Base-by-base conservation (phyloP, 64 coral and sea anemone species). In the Catalaphyllia jardinei region DNA sequence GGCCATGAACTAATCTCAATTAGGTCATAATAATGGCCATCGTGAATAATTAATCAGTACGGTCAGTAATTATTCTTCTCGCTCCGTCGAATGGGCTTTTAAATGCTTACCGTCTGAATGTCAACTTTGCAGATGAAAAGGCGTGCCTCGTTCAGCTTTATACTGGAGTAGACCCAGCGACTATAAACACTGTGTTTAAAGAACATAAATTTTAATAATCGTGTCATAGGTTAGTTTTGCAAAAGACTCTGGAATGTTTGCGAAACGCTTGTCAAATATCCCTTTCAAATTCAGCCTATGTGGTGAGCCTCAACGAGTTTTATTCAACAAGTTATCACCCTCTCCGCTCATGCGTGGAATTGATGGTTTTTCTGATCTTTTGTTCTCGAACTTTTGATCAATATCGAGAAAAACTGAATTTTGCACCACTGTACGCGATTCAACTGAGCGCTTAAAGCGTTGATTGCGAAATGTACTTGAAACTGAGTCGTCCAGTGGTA, bases 1-100 rank as follows among this genome's bases (percentile, higher is more conserved):
- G 62, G 63, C 54, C 81, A 85, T 85, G 64, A 85, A 85, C 81
- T 85, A 71, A 71, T 71, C 39, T 67, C 35, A 85, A 85, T 85
- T 85, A 85, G 81, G 81, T 85, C 81, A 85, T 85, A 85, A 85
- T 85, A 50, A 63, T 69, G 14, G 39, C 25, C 8, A 71, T 25
- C 38, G 35, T 85, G 62, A 85, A 85, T 85, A 46, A 85, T 85
- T 85, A n/a, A 85, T 19, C 28, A 71, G 31, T 85, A 71, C 71
- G 3, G 1, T 51, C 25, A 15, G 81, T 71, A 85, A 85, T 85
- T 27, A 51, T 71, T 85, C 81, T 12, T 31, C 63, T 49, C 65
- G 8, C 63, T 85, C 38, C 65, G 25, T 85, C 33, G 31, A 85
- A 85, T 85, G 63, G 39, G 18, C 81, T 71, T 85, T 71, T 71